Conservation (phyloP, 2,113 vertebrate species). For the Petrocephalus zakoni region DNA sequence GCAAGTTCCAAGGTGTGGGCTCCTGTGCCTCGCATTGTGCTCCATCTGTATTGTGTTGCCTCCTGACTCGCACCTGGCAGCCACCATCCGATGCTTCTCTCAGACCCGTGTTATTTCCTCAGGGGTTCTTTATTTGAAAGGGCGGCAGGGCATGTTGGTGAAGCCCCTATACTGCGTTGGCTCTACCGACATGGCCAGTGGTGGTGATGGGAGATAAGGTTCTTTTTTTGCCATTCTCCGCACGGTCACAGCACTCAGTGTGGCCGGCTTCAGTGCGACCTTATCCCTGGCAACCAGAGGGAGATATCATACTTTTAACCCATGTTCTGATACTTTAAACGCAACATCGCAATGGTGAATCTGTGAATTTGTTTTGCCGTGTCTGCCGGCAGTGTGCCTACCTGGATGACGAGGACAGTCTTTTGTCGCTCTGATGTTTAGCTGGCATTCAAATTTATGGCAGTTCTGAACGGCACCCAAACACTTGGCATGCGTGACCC, state of each 20-base stretch:
- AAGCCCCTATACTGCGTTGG: not conserved
- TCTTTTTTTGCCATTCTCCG: not conserved
- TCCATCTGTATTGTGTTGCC: not conserved
- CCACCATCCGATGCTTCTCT: not conserved
- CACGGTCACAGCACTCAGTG: not conserved
- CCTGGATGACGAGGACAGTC: not conserved
- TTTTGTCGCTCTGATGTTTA: not conserved
- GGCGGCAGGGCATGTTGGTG: not conserved
- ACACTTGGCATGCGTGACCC: not conserved
- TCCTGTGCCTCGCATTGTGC: conserved; percentile 14
- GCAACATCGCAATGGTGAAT: not conserved
- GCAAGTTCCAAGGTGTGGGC: not conserved
- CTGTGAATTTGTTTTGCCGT: not conserved
- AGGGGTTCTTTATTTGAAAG: not conserved
- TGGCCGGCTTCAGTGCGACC: not conserved
- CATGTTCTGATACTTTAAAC: not conserved
- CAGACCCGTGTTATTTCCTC: conserved; percentile 15
- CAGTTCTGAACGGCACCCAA: not conserved
- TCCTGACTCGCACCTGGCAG: conserved; percentile 5
- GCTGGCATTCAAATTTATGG: not conserved
- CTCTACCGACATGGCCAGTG: not conserved
- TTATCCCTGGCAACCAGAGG: not conserved
- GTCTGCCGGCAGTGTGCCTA: not conserved
- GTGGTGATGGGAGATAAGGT: not conserved
- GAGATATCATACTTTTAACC: not conserved